Base-by-base conservation (phyloP, 2,797 vertebrate species). In the Sebastes vulpes region DNA sequence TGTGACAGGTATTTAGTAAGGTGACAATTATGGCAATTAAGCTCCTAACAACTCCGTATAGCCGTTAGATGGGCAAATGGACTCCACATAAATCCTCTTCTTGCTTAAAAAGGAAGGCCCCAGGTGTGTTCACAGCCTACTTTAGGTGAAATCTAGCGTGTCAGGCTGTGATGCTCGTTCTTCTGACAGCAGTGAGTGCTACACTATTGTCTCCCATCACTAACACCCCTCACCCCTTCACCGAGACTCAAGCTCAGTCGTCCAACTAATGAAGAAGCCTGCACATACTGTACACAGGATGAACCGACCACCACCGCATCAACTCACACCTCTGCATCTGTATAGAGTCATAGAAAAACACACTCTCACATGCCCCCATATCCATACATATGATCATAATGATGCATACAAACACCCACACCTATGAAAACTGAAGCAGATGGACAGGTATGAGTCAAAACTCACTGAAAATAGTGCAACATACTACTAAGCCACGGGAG, bases 131-230 rank as follows among this genome's bases (percentile, higher is more conserved):
- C n/a, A 23, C 28, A 26, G 3, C 5, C 21, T 32, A 23, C 42
- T 42, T 23, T 14, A 70, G 25, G 5, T 72, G 31, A 65, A 52
- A 67, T 53, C 8, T 52, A 25, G 9, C 2, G 2, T 61, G 56
- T 74, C 75, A 66, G 26, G 21, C 10, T 26, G 48, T 59, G 57
- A 59, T 65, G 48, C 67, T 58, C 21, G 48, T 79, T 75, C 61
- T 58, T 63, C 28, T 78, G 88, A 85, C 69, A 81, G 69, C 72
- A 57, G 59, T 61, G 65, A 81, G 48, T 48, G 25, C 42, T 46
- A 75, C 68, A 54, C 46, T 20, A 26, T 76, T 66, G 60, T 72
- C 69, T 56, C 42, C 38, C 54, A 59, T 77, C 63, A 46, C 25
- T 20, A 48, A 79, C 75, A 72, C 48, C 48, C 11, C 21, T 60